These are phyloP conservation scores for Eupeodes luniger DNA, from an alignment of 2,888 invertebrate species.

Conservation along the genomic window DNA sequence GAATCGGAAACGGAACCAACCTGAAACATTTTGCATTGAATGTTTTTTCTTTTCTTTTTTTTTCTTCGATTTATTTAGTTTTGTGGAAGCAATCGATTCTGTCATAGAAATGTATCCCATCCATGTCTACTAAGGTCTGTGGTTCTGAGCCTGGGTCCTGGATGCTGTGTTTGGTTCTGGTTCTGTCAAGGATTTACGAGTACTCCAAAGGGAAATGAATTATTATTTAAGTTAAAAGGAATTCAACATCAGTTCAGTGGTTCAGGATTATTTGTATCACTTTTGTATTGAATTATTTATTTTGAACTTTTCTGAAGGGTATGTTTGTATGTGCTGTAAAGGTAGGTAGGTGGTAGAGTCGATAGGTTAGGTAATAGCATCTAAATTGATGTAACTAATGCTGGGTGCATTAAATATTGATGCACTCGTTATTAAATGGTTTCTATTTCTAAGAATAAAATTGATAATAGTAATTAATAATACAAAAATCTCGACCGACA, in stretches of 20 bases:
- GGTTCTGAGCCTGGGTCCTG: neutral
- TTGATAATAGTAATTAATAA: too few relatives aligned
- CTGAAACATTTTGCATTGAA: constrained; percentile 57
- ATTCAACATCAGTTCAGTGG: constrained; percentile 45
- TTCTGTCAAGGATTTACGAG: constrained; percentile 50
- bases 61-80: constrained; percentile 49
- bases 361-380: too few relatives aligned
- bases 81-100: constrained; percentile 41
- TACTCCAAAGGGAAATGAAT: constrained; percentile 46
- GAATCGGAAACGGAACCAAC: constrained; percentile 29
- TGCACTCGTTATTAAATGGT: too few relatives aligned
- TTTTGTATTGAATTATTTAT: constrained; percentile 32
- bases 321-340: too few relatives aligned
- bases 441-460: too few relatives aligned
- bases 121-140: neutral
- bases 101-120: constrained; percentile 35
- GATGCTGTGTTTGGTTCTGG: neutral
- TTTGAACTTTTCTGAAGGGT: neutral
- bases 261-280: constrained; percentile 31
- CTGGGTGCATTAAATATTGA: too few relatives aligned
- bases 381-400: too few relatives aligned
- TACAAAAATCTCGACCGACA: too few relatives aligned
- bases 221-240: constrained; percentile 59
- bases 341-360: too few relatives aligned
- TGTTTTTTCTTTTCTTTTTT: constrained; percentile 6